Evolutionary conservation across 2,113 vertebrate species (phyloP).

Genomic region (Callionymus lyra): DNA sequence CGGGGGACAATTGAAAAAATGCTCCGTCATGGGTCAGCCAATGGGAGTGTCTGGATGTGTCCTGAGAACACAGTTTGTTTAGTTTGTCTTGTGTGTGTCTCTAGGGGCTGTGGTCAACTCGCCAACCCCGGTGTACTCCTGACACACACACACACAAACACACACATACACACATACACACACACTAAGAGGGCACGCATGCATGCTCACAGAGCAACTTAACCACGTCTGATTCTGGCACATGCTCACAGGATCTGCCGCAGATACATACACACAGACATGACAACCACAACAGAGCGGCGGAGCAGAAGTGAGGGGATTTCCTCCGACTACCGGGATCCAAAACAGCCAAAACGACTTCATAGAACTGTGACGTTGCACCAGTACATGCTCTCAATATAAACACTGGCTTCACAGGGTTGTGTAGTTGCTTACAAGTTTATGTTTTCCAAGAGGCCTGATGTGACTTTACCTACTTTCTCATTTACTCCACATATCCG

Average conservation of each 20-base stretch:
- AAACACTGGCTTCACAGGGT: too few species aligned
- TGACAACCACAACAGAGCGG: constrained; percentile 42
- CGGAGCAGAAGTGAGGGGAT: constrained; percentile 55
- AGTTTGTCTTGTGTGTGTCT: constrained; percentile 32
- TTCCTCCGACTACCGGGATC: constrained; percentile 46
- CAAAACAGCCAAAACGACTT: neutral
- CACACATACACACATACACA: constrained; percentile 31
- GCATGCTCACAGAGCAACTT: constrained; percentile 36
- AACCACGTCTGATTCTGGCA: constrained; percentile 26
- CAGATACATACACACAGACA: constrained; percentile 46
- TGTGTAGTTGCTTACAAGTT: too few species aligned
- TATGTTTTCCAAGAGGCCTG: too few species aligned
- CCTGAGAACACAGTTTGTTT: constrained; percentile 54
- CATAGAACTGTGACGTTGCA: too few species aligned
- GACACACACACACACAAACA: constrained; percentile 15
- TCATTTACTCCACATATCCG: too few species aligned
- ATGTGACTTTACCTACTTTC: too few species aligned
- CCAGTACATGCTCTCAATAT: too few species aligned
- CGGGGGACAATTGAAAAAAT: constrained; percentile 4
- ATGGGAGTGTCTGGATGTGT: constrained; percentile 23
- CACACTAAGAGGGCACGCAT: constrained; percentile 37
- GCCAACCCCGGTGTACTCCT: constrained; percentile 1
- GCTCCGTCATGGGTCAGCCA: constrained; percentile 20
- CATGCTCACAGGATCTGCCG: constrained; percentile 35
- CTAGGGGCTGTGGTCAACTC: constrained; percentile 20